Evolutionary conservation across 2,797 vertebrate species (phyloP), one percentile per base, ranked within the genome.

Genomic region (Enteromius trimaculatus): DNA sequence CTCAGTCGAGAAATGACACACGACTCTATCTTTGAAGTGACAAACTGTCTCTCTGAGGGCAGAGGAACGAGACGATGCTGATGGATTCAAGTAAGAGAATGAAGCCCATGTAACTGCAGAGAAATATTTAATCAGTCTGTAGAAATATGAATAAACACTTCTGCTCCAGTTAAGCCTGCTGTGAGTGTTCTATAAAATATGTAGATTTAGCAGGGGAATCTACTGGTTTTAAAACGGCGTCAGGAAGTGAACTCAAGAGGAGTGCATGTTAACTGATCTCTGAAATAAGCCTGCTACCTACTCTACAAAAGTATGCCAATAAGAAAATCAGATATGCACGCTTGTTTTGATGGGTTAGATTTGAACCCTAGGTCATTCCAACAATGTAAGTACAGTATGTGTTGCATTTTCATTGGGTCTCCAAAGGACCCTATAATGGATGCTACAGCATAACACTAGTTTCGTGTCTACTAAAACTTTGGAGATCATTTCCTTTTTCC

Each of bases 171-270:
- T 87, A 58, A 37, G 21, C 66, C 23, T 21, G 17, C 34, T 53
- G n/a, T 31, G 65, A 64, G 65, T 47, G 10, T 34, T 16, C 29
- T 47, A 69, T 75, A 72, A 77, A 85, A 77, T 64, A 79, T 68
- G 68, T 39, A 81, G 62, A 78, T 78, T 68, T 71, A 39, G 39
- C 53, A 26, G 26, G 65, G 47, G 14, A 69, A 8, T 65, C 17
- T 55, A 31, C 60, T 60, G 55, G 37, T 29, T 79, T 66, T 39
- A 34, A 77, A 79, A 66, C 19, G 13, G 16, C 9, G 7, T 6
- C 23, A 51, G 51, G 23, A 51, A 26, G 21, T 55, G 16, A 79
- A 55, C 51, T 44, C 42, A 16, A 31, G 44, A 49, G 23, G 4
- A 49, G 42, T 66, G 29, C 26, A 34, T 64, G 44, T 65, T 53